Base-by-base conservation (phyloP, 1,140 invertebrate species). In the Drosophila willistoni region DNA sequence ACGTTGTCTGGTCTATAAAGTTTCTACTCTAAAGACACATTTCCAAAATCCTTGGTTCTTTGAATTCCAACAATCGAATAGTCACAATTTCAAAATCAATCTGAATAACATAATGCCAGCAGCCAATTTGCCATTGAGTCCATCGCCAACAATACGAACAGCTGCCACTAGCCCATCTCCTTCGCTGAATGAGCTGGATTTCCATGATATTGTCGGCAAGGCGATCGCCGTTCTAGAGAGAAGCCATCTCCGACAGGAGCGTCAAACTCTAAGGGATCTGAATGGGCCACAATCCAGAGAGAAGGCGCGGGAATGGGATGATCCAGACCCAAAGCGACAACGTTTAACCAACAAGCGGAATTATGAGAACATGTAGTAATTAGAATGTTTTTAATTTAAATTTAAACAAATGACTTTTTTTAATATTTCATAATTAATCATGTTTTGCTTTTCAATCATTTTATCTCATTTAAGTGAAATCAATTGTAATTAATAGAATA, bases 11-110 rank as follows among this genome's bases (percentile, higher is more conserved):
- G 68, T 87, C 9, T 87, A 73, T 54, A 61, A 13, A 0, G 33
- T n/a, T 0, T 7, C 44, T 2, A 87, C 64, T 2, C 14, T 83
- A 19, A 62, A 60, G 19, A 17, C 7, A 0, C 9, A 5, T 13
- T 86, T 73, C 3, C 64, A 67, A 2, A 41, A 22, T 3, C 54
- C 33, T 25, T 86, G 83, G 83, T 86, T 73, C 14, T 86, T 73
- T 44, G 72, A 82, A 2, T 76, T 77, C 5, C 64, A 75, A 68
- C 42, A 22, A 10, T 9, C 66, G 1, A 42, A 42, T 51, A 17
- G 22, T 22, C 44, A 51, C 4, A 51, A 51, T 2, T 51, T 51
- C 5, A 51, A 51, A 2, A 19, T 47, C 14, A 19, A 17, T 47
- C 44, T 17, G 14, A 17, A 47, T 9, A 14, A 47, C 4, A 47